phyloP scores from a whole-genome alignment of 2,113 vertebrate species.

The Trichomycterus rosablanca region DNA sequence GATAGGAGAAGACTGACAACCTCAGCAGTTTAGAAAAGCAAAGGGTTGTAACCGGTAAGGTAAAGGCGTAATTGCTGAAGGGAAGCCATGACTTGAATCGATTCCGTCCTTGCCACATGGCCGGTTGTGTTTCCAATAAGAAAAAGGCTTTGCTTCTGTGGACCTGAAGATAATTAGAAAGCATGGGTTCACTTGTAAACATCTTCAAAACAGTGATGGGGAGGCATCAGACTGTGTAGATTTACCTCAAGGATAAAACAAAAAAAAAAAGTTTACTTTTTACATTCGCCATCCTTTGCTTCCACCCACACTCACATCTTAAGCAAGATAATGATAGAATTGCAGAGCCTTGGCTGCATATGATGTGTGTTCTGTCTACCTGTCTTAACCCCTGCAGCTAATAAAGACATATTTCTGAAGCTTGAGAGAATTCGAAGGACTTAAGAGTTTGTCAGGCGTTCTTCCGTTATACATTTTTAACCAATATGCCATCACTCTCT shows the following conservation, averaged over 20 bases:
- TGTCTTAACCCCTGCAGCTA: slow-evolving; percentile 14
- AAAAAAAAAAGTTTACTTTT: slow-evolving; percentile 2
- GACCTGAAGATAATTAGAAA: slow-evolving; percentile 9
- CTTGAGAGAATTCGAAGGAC: slow-evolving; percentile 40
- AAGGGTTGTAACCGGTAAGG: slow-evolving; percentile 7
- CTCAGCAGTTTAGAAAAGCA: slow-evolving; percentile 19
- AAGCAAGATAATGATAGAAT: slow-evolving; percentile 3
- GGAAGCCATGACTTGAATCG: slow-evolving; percentile 25
- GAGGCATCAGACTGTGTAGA: not conserved
- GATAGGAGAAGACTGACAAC: slow-evolving; percentile 29
- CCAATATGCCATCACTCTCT: slow-evolving; percentile 11
- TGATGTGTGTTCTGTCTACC: slow-evolving; percentile 9
- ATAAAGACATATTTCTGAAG: slow-evolving; percentile 36
- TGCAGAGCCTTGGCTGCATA: slow-evolving; percentile 7
- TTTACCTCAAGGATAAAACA: not conserved
- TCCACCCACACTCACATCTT: not conserved
- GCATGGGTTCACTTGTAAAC: not conserved
- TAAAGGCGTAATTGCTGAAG: slow-evolving; percentile 7
- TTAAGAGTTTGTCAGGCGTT: slow-evolving; percentile 40
- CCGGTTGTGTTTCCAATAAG: no score
- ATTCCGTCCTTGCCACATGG: slow-evolving; percentile 18
- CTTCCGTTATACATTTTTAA: slow-evolving; percentile 37
- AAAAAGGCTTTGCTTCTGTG: no score
- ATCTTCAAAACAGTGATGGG: not conserved
- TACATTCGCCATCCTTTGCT: not conserved